Percentiles rank a stretch among this genome's conserved stretches.
Evolutionary conservation across 2,797 vertebrate genomes (phyloP).

Genomic region (Semotilus atromaculatus): DNA sequence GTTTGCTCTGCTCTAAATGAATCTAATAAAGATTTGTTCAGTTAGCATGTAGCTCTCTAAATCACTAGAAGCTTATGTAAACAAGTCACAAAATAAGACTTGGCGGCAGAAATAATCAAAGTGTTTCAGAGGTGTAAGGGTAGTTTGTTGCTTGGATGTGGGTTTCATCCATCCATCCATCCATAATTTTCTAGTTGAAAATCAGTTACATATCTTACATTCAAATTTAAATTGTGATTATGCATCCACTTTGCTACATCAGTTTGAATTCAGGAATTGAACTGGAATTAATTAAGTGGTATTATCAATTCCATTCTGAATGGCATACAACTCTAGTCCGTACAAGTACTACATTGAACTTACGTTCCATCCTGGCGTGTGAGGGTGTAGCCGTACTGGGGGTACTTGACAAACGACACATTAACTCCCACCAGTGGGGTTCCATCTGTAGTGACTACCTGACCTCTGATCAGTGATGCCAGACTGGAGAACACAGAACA

Average conservation of each 20-base stretch:
- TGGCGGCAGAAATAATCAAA: conserved; percentile 20
- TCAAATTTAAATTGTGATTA: background rate
- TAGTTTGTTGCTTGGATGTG: background rate
- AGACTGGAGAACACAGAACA: conserved; percentile 76
- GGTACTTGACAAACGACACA: conserved; percentile 98
- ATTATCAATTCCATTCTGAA: background rate
- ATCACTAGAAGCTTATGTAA: conserved; percentile 27
- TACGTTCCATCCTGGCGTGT: conserved; percentile 99
- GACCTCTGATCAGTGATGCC: conserved; percentile 95
- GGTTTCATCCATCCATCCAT: background rate
- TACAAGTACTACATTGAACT: conserved; percentile 69
- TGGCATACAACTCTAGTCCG: background rate
- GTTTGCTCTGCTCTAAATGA: conserved; percentile 48
- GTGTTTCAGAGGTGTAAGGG: conserved; percentile 1
- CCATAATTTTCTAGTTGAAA: background rate
- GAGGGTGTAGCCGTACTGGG: conserved; percentile 97
- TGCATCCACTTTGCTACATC: background rate
- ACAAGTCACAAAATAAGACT: conserved; percentile 21
- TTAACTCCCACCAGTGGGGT: conserved; percentile 98
- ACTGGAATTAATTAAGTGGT: background rate
- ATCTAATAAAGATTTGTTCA: conserved; percentile 59
- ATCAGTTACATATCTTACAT: background rate
- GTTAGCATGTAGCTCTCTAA: conserved; percentile 42
- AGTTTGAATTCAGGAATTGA: background rate
- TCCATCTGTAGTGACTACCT: conserved; percentile 97